Base-by-base conservation (phyloP, 2,113 vertebrate species). In the Notothenia rossii region DNA sequence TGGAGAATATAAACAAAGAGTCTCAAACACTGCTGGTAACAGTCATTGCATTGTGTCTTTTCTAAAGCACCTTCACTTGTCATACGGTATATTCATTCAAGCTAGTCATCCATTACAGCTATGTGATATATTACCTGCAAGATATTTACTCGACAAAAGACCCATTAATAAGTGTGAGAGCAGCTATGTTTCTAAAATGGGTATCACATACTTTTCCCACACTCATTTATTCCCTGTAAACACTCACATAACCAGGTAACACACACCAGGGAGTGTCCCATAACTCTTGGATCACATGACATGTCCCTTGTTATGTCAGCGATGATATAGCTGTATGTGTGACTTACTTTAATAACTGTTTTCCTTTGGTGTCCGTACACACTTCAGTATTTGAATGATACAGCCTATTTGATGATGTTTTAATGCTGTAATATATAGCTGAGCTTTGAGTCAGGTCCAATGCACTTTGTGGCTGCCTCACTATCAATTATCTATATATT, bases 131-230 rank as follows among this genome's bases (percentile, higher is more conserved):
- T 68, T 82, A 90, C 70, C 86, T 82, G 61, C 65, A 40, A 87
- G 86, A 85, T 69, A 78, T 72, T 86, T 14, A 12, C 60, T 61
- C 36, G 8, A 89, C 25, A 90, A 91, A 75, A 83, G 90, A n/a
- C 45, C 85, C 79, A 83, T 84, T 81, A 86, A 73, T 85, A 83
- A 64, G 78, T 66, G 67, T 73, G 69, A 86, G 79, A 81, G 53
- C 49, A 72, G 67, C 65, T 78, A 60, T 29, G 46, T 84, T 81
- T 77, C 53, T 74, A 14, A 72, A 88, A 50, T 43, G 3, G 62
- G 75, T 88, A 79, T 88, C 70, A 4, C 36, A 18, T 86, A n/a
- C 11, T 67, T 83, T 91, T 93, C 89, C 81, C 90, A 90, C 85
- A 65, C 70, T 72, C 33, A 54, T 59, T 67, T 85, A 64, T 63